phyloP scores from a whole-genome alignment of 2,113 vertebrate species.

The Cochlearius cochlearius region DNA sequence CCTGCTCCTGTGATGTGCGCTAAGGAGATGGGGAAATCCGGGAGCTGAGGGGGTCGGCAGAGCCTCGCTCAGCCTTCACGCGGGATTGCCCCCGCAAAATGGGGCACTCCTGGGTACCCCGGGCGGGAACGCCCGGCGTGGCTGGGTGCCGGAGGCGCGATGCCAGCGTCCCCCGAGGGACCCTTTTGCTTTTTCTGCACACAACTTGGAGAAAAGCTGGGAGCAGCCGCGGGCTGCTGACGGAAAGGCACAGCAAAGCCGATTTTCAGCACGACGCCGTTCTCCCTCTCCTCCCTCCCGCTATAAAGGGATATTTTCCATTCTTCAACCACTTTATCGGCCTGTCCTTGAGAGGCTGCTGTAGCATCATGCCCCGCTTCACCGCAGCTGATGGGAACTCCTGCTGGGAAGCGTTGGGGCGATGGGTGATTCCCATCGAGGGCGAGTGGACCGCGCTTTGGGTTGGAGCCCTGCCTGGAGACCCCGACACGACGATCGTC shows the following conservation, averaged over 20 bases:
- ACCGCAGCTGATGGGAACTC: not conserved
- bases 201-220: not conserved
- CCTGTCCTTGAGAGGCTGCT: not conserved
- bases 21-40: not conserved
- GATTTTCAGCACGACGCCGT: not conserved
- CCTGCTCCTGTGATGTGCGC: not conserved
- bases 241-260: not conserved
- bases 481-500: accelerated
- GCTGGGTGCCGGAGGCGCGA: too few species aligned
- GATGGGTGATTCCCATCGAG: not conserved
- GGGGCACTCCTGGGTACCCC: too few species aligned
- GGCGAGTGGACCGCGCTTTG: not conserved
- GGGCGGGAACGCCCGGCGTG: not conserved
- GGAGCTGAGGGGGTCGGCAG: not conserved
- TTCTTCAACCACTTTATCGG: not conserved
- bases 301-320: not conserved
- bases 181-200: not conserved
- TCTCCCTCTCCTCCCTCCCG: not conserved
- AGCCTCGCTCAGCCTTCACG: not conserved
- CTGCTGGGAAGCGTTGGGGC: not conserved
- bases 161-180: not conserved
- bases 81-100: not conserved
- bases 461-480: not conserved
- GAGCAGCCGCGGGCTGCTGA: not conserved
- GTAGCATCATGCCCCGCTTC: not conserved